A percentile compares a stretch with the other conserved stretches of the same genome.
These are phyloP conservation scores for Hafferia zeledoni DNA, from an alignment of 2,797 vertebrate genomes.

Conservation along the genomic window DNA sequence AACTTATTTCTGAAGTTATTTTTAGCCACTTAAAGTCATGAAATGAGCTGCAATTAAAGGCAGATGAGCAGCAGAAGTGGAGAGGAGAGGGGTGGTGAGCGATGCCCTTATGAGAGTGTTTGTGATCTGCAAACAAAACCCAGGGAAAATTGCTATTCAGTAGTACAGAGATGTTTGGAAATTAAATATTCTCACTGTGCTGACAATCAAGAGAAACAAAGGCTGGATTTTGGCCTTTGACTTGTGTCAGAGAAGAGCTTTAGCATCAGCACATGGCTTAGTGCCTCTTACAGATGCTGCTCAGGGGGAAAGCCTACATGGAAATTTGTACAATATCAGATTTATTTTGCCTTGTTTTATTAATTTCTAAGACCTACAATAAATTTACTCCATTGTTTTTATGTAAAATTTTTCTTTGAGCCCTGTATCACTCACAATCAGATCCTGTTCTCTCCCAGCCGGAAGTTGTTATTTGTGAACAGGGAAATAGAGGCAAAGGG, in stretches of 20 bases:
- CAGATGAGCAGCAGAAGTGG: not conserved
- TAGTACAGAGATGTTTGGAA: not conserved
- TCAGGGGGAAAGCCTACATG: not conserved
- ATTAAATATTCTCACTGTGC: not conserved
- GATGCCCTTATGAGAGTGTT: fast-evolving
- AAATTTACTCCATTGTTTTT: not conserved
- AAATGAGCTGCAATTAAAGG: not conserved
- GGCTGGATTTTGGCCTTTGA: not conserved
- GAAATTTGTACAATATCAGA: not conserved
- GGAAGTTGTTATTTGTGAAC: not conserved
- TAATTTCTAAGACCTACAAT: not conserved
- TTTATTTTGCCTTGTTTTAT: not conserved
- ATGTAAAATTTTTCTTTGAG: not conserved
- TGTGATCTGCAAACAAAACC: not conserved
- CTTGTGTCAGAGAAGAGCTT: not conserved
- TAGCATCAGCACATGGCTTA: fast-evolving
- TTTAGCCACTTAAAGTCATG: not conserved
- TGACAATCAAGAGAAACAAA: not conserved
- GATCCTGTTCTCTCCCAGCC: not conserved
- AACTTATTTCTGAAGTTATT: not conserved
- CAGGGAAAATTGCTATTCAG: not conserved
- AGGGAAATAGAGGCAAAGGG: not conserved
- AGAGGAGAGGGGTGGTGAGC: not conserved
- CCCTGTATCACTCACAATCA: not conserved
- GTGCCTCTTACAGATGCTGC: not conserved